Conservation (phyloP, 2,888 invertebrate genomes). For the Eilema caniola region DNA sequence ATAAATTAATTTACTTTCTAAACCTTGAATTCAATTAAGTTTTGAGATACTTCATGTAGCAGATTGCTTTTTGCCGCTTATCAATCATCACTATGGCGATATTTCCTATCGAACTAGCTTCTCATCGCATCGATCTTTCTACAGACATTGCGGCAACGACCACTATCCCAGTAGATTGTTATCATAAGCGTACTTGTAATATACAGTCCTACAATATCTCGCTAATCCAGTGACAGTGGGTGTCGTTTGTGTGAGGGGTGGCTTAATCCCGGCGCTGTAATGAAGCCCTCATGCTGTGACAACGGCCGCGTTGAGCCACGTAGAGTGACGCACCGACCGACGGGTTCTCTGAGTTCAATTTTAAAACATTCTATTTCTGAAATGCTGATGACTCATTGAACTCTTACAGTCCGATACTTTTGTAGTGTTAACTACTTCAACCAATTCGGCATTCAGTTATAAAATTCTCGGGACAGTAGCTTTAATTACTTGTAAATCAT, state of each 20-base stretch:
- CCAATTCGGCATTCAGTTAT: too few relatives aligned
- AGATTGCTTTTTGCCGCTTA: neutral
- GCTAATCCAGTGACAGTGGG: slow-evolving; percentile 17
- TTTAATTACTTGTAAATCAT: too few relatives aligned
- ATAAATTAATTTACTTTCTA: too few relatives aligned
- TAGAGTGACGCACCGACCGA: slow-evolving; percentile 1
- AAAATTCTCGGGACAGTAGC: too few relatives aligned
- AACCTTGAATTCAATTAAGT: too few relatives aligned
- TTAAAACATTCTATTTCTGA: neutral
- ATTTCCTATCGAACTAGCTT: neutral
- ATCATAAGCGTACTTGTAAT: neutral
- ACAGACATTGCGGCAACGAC: neutral
- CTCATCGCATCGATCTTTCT: neutral
- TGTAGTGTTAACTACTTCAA: too few relatives aligned
- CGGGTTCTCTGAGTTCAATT: neutral
- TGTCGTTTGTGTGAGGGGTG: slow-evolving; percentile 22
- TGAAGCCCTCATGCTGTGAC: slow-evolving; percentile 44
- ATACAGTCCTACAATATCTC: slow-evolving; percentile 3
- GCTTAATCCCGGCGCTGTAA: slow-evolving; percentile 32
- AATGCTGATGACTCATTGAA: too few relatives aligned
- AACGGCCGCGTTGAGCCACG: slow-evolving; percentile 19
- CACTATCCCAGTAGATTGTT: neutral
- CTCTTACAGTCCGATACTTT: too few relatives aligned
- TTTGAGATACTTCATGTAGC: too few relatives aligned
- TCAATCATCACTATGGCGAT: neutral